Base-by-base conservation (phyloP, 2,888 invertebrate species). In the Bombylius major region DNA sequence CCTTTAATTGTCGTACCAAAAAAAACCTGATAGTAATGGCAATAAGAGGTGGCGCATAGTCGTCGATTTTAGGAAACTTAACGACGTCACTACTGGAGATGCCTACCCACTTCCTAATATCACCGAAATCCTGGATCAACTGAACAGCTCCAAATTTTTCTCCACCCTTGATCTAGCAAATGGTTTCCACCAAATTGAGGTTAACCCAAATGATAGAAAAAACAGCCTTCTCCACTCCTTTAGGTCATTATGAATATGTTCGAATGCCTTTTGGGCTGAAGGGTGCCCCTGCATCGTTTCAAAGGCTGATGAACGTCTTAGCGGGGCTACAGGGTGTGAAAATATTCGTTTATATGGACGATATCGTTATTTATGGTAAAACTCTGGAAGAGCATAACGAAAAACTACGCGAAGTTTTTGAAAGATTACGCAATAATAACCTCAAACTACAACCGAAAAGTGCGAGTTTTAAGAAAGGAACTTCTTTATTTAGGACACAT, bases 391-490 rank as follows among this genome's bases (percentile, higher is more conserved):
- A 42, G 3, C 39, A 11, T 11, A 42, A 11, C 11, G 1, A 11
- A 4, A 42, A 11, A 5, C 1, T 42, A 11, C 1, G 39, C 4
- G 11, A 42, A 42, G 12, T 42, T 4, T 42, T 42, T 42, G 39
- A 42, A 1, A 42, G 11, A 42, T 11, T 42, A 23, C 47, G 59
- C 39, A 11, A 56, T 51, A 51, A 56, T 8, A 62, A 63, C 51
- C 59, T 65, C 8, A 63, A 65, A 60, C 54, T 65, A 9, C 63
- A 66, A 50, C 51, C 65, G 61, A 62, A 23, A 63, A 65, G 57
- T 61, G 59, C 9, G 56, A 62, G 54, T 66, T 55, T 48, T 65
- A 4, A 46, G 47, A 23, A 61, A 60, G 47, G 62, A 63, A 34
- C 34, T 58, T 8, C 42, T 34, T 14, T 58, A 58, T 36, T 13